Evolutionary conservation across 1,140 invertebrate genomes (phyloP).

Genomic region (Druon quercuslanigerum): DNA sequence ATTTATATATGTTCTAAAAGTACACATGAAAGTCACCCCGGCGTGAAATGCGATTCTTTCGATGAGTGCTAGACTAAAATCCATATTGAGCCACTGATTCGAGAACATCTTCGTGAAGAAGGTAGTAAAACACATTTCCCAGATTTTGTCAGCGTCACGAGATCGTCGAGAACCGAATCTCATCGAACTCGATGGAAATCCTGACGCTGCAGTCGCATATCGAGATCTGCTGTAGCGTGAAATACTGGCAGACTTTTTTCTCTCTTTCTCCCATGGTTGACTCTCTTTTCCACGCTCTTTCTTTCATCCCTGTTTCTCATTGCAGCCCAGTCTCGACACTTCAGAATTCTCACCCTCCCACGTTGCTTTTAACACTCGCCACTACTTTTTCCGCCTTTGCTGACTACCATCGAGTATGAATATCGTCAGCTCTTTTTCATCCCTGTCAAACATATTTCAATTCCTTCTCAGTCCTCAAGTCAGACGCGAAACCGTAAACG

Average conservation of each 20-base stretch:
- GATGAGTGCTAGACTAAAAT: slow-evolving; percentile 26
- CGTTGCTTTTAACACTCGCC: slow-evolving; percentile 3
- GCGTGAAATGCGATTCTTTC: slow-evolving; percentile 29
- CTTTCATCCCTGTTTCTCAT: slow-evolving; percentile 33
- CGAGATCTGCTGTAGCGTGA: slow-evolving; percentile 54
- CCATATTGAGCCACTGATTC: slow-evolving; percentile 30
- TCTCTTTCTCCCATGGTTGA: slow-evolving; percentile 34
- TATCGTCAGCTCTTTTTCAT: slow-evolving; percentile 63
- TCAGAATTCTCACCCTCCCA: slow-evolving; percentile 1
- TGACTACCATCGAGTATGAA: slow-evolving; percentile 51
- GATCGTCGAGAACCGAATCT: slow-evolving; percentile 47
- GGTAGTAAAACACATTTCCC: slow-evolving; percentile 37
- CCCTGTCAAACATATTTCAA: slow-evolving; percentile 57
- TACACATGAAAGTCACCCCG: slow-evolving; percentile 16
- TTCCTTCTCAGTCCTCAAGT: slow-evolving; percentile 43
- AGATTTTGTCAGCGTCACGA: slow-evolving; percentile 46
- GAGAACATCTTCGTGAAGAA: slow-evolving; percentile 29
- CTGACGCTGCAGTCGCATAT: slow-evolving; percentile 57
- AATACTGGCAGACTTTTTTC: slow-evolving; percentile 45
- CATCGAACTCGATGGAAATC: slow-evolving; percentile 57
- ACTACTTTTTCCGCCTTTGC: slow-evolving; percentile 35
- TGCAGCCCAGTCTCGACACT: not conserved
- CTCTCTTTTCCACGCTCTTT: slow-evolving; percentile 37
- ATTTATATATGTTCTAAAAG: slow-evolving; percentile 7
- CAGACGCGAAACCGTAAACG: slow-evolving; percentile 44